Evolutionary conservation across 2,888 invertebrate species (phyloP).

Genomic region (Hemaris fuciformis): DNA sequence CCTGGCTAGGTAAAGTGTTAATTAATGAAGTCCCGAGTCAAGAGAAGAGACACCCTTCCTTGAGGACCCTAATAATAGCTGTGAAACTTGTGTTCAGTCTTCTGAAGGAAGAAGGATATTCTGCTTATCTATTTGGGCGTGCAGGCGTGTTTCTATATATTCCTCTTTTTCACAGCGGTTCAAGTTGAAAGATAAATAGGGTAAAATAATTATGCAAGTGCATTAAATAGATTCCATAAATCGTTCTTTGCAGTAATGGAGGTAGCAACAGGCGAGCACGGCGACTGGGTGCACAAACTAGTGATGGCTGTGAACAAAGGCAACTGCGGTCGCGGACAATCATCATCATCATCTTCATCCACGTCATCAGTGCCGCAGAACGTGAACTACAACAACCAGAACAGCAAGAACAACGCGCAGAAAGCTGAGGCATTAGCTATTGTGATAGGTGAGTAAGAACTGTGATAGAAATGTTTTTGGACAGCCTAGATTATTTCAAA

Average conservation of each 20-base stretch:
- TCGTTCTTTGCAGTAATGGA: constrained; percentile 89
- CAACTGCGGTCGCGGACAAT: constrained; percentile 82
- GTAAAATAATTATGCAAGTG: too few relatives aligned
- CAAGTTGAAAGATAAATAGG: too few relatives aligned
- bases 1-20: too few relatives aligned
- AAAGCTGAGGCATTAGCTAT: constrained; percentile 65
- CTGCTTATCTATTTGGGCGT: too few relatives aligned
- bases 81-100: too few relatives aligned
- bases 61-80: too few relatives aligned
- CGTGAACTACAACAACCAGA: constrained; percentile 70
- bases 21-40: too few relatives aligned
- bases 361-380: constrained; percentile 69
- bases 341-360: constrained; percentile 58
- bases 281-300: constrained; percentile 92
- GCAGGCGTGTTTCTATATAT: too few relatives aligned
- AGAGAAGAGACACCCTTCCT: too few relatives aligned
- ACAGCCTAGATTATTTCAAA: too few relatives aligned
- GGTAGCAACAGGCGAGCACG: constrained; percentile 97
- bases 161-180: too few relatives aligned
- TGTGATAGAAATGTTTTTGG: neutral
- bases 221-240: neutral
- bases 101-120: too few relatives aligned
- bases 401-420: constrained; percentile 79
- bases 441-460: constrained; percentile 53
- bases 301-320: constrained; percentile 92